phyloP scores from a whole-genome alignment of 2,113 vertebrate species.

The Brachirus orientalis region DNA sequence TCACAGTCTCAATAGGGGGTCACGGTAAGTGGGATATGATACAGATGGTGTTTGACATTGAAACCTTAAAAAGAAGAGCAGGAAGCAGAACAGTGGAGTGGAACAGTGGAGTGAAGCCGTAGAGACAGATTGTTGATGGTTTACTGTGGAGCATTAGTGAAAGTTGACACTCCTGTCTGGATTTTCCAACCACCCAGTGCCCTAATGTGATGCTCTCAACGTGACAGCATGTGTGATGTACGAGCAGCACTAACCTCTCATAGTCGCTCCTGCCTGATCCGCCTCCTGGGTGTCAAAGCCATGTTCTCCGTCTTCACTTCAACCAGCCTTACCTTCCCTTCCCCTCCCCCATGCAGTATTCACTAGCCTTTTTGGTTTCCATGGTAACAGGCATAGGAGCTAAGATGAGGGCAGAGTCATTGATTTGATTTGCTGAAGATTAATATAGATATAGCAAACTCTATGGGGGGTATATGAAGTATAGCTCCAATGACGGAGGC shows the following conservation, averaged over 20 bases:
- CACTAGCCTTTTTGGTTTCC: constrained; percentile 68
- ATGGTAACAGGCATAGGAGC: constrained; percentile 62
- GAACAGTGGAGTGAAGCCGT: neutral
- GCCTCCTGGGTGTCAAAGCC: constrained; percentile 33
- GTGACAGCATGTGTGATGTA: constrained; percentile 37
- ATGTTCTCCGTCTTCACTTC: constrained; percentile 21
- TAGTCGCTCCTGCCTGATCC: constrained; percentile 4
- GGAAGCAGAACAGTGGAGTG: neutral
- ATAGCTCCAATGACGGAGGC: neutral
- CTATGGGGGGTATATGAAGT: constrained; percentile 6
- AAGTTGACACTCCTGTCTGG: constrained; percentile 28
- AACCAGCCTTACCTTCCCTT: neutral
- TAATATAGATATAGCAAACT: constrained; percentile 58
- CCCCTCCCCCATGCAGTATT: constrained; percentile 15
- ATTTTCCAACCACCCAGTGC: neutral
- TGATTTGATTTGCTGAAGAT: constrained; percentile 71
- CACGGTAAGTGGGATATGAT: constrained; percentile 14
- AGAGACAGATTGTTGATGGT: constrained; percentile 18
- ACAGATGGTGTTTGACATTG: constrained; percentile 38
- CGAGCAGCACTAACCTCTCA: constrained; percentile 26
- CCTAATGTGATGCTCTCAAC: constrained; percentile 36
- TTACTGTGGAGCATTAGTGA: constrained; percentile 32
- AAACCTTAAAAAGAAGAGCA: neutral
- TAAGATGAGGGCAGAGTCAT: constrained; percentile 54
- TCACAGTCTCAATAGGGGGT: constrained; percentile 28